Percentiles rank a stretch among this genome's conserved stretches.
Conservation (phyloP, 2,888 invertebrate genomes). For the Cheilosia scutellata region DNA sequence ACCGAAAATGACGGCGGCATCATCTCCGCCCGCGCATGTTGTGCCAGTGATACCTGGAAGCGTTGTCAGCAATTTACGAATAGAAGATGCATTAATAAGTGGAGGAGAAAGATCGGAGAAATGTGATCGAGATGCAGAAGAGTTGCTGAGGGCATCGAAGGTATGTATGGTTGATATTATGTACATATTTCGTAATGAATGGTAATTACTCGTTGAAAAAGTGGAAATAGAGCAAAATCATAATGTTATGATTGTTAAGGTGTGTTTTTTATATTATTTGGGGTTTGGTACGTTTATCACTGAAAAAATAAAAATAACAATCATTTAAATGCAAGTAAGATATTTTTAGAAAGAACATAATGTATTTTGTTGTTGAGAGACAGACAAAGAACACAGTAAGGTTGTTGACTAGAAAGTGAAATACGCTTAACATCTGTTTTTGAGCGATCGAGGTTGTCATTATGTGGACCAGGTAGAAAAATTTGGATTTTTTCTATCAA, state of each 20-base stretch:
- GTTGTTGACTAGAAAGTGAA: no score
- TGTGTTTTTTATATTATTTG: background rate
- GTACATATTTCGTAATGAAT: background rate
- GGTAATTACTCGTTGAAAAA: background rate
- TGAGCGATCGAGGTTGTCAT: no score
- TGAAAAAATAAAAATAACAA: no score
- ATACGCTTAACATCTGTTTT: no score
- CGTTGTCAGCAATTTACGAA: conserved; percentile 84
- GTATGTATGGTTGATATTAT: conserved; percentile 76
- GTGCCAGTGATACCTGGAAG: conserved; percentile 78
- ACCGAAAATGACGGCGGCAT: conserved; percentile 47
- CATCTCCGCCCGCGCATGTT: conserved; percentile 21
- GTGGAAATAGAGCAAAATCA: background rate
- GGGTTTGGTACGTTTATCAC: no score
- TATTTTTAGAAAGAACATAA: no score
- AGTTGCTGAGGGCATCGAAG: conserved; percentile 86
- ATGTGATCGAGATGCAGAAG: conserved; percentile 86
- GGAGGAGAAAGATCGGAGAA: conserved; percentile 78
- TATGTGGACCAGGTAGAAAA: no score
- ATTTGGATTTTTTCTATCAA: no score
- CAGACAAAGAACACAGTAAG: no score
- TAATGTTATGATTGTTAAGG: background rate
- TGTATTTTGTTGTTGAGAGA: no score
- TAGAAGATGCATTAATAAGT: conserved; percentile 83
- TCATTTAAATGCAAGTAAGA: no score